These are phyloP conservation scores for Parnassius glacialis DNA, from an alignment of 2,888 invertebrate species.

Conservation along the genomic window DNA sequence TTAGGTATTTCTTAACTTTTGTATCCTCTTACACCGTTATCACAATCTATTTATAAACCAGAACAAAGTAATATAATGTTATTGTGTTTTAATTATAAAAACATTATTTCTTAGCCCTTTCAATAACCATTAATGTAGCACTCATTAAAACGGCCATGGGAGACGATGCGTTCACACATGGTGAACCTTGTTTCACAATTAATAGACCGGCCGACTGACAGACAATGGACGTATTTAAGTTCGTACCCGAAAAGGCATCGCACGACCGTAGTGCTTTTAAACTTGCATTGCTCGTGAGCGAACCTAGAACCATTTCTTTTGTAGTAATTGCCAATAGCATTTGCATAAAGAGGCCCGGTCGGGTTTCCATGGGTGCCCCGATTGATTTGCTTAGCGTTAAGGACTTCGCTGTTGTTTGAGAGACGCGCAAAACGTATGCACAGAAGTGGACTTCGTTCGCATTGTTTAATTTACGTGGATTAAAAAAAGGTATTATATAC, in stretches of 20 bases:
- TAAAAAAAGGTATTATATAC: too few relatives aligned
- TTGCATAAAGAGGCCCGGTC: conserved; percentile 57
- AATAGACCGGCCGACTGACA: conserved; percentile 39
- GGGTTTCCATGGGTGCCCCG: conserved; percentile 35
- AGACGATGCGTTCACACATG: conserved; percentile 33
- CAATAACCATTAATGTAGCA: conserved; percentile 31
- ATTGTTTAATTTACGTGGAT: too few relatives aligned
- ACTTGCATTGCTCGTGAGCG: conserved; percentile 40
- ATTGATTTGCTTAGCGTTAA: conserved; percentile 27
- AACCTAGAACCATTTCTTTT: conserved; percentile 59
- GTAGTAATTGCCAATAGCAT: conserved; percentile 67
- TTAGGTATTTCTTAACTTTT: too few relatives aligned
- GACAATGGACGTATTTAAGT: conserved; percentile 46
- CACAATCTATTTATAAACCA: too few relatives aligned
- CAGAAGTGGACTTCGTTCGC: too few relatives aligned
- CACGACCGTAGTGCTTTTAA: conserved; percentile 34
- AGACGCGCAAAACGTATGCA: conserved; percentile 4
- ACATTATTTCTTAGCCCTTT: background rate
- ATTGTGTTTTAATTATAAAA: too few relatives aligned
- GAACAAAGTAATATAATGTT: too few relatives aligned
- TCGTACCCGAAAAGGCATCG: conserved; percentile 33
- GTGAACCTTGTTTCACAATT: conserved; percentile 34
- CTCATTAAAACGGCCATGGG: conserved; percentile 42
- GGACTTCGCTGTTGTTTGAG: conserved; percentile 13
- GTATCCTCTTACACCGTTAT: too few relatives aligned